Conservation (phyloP, 2,797 vertebrate genomes). For the Pristis pectinata region DNA sequence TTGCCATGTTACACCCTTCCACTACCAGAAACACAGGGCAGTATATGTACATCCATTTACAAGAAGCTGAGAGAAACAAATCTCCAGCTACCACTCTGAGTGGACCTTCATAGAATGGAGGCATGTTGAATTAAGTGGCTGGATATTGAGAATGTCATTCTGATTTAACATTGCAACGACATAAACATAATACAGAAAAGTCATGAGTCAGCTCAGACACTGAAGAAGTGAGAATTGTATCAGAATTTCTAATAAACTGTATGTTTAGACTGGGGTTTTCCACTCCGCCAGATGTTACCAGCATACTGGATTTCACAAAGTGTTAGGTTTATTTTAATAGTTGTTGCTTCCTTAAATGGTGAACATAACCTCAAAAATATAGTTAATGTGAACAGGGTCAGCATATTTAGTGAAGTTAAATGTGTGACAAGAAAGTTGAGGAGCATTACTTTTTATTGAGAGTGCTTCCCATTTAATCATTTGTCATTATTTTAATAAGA, state of each 20-base stretch:
- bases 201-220: neutral
- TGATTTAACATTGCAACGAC: neutral
- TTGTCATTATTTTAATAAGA: neutral
- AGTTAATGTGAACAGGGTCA: neutral
- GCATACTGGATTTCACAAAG: neutral
- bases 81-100: neutral
- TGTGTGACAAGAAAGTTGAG: neutral
- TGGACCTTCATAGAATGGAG: neutral
- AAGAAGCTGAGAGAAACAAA: neutral
- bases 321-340: neutral
- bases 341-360: neutral
- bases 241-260: neutral
- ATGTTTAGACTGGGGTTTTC: neutral
- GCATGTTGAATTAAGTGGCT: neutral
- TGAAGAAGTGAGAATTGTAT: neutral
- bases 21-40: neutral
- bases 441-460: neutral
- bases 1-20: neutral
- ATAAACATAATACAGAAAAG: neutral
- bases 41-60: neutral
- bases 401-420: neutral
- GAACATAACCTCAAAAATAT: neutral
- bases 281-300: neutral
- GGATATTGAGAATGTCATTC: neutral
- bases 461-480: neutral